Evolutionary conservation across 2,113 vertebrate species (phyloP), one percentile per base, ranked within the genome.

Genomic region (Tenrec ecaudatus): DNA sequence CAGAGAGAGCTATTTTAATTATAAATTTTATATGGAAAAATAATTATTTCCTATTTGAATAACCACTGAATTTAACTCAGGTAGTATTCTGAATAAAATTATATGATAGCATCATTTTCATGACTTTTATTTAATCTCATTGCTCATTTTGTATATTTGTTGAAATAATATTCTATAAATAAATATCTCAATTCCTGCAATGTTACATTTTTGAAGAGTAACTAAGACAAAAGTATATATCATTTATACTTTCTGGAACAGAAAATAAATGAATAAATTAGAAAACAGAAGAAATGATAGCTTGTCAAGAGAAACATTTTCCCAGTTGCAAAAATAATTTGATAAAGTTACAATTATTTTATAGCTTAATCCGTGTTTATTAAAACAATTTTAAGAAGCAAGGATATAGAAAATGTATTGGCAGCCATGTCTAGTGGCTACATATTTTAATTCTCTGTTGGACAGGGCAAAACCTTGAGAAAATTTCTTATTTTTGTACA

Each of bases 201-300:
- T 29, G 14, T 23, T 83, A 10, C 40, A 90, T 20, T 90, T 75
- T 62, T 10, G 11, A 69, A 64, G 62, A 6, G 20, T 89, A 92
- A 91, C 53, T 73, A 91, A 97, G 81, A 90, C 47, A 71, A 89
- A 23, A 82, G 20, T 87, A 40, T 43, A 69, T 53, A 95, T 20
- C 0, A 1, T 47, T 15, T 78, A 38, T 64, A 89, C 86, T 91
- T 94, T 94, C 47, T 94, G 43, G 43, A 91, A 94, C 81, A 92
- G 79, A 25, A 87, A 81, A 78, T 20, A 40, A 78, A 38, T 73
- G 31, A 10, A 69, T 95, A 29, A 87, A 78, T 40, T 84, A 29
- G 40, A 60, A 92, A 89, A 84, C 16, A 69, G 73, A 94, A 93
- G 77, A 86, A 69, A 58, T 95, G 93, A 77, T 38, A 86, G 75